Conservation (phyloP, 2,113 vertebrate species). For the Strix aluco region DNA sequence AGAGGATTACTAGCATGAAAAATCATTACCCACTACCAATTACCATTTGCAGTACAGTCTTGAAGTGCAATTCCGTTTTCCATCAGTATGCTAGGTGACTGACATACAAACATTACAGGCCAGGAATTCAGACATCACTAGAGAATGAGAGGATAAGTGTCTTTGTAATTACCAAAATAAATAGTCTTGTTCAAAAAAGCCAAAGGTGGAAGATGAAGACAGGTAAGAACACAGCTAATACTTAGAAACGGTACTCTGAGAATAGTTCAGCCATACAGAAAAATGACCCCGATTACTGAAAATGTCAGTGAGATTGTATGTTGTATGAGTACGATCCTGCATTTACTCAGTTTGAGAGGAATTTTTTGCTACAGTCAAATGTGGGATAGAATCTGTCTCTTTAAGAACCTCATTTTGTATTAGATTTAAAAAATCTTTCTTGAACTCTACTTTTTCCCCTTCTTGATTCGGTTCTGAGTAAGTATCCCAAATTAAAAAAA, state of each 20-base stretch:
- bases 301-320: neutral
- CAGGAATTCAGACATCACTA: neutral
- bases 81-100: neutral
- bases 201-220: neutral
- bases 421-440: neutral
- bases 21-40: neutral
- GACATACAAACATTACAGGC: neutral
- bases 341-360: neutral
- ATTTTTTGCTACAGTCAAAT: neutral
- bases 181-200: slow-evolving; percentile 25
- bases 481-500: neutral
- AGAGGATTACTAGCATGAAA: neutral
- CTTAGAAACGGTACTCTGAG: neutral
- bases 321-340: neutral
- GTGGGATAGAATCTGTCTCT: neutral
- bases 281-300: slow-evolving; percentile 30
- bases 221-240: neutral
- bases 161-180: slow-evolving; percentile 23
- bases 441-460: neutral
- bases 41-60: neutral
- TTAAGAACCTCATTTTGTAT: neutral
- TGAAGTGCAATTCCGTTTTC: slow-evolving; percentile 2
- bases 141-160: neutral
- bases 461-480: neutral
- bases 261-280: neutral